Evolutionary conservation across 2,113 vertebrate genomes (phyloP), one percentile per base, ranked within the genome.

Genomic region (Myiozetetes cayanensis): DNA sequence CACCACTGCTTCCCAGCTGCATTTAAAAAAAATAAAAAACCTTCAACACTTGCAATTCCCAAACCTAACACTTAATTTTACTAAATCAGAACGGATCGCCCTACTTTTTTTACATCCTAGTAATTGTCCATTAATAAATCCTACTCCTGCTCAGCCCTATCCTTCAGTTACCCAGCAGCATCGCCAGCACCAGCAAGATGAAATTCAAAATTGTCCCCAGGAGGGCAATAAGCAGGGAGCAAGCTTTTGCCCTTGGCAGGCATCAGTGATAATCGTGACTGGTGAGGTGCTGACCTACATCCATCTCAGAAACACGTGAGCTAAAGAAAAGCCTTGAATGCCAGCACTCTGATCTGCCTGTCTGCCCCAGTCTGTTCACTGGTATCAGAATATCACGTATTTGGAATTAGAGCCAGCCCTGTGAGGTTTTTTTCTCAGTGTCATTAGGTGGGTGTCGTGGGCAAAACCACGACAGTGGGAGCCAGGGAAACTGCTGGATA

Each of bases 51-150:
- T 44, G 8, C 16, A 90, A 17, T 93, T 93, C 55, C 66, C 89
- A 73, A 83, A 44, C 59, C 75, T 52, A 91, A 84, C 50, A 50
- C 84, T 87, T 82, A 37, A 58, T 94, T 94, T 91, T 62, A 75
- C 30, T 66, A 61, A 79, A 96, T 63, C 50, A 82, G 84, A 94
- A 90, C 46, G 91, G 89, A 87, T 77, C 83, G 58, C 39, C 59
- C 85, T 87, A 62, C 37, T 83, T 91, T 56, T 72, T 72, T 85
- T 70, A 91, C 73, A 66, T 79, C 67, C 74, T 58, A 62, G 74
- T 91, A 90, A 95, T 71, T 91, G 87, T 58, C 75, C 82, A 58
- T 85, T 95, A 94, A 96, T 93, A 96, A 97, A 93, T 91, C 63
- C n/a, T 93, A 31, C 58, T 89, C 33, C 44, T 61, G 35, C 77